Evolutionary conservation across 1,140 invertebrate genomes (phyloP).

Genomic region (Sarcophaga peregrina): DNA sequence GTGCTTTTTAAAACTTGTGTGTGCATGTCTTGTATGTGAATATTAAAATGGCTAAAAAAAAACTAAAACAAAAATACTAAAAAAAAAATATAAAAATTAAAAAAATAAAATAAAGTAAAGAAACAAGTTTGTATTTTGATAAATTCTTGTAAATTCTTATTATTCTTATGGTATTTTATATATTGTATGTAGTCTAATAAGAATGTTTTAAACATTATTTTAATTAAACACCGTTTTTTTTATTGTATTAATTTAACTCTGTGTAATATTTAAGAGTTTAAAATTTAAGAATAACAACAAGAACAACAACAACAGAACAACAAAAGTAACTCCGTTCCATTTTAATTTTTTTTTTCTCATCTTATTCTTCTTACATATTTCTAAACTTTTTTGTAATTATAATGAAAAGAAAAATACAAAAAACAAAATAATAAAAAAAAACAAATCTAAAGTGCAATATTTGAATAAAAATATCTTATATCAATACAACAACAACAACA

Average conservation of each 20-base stretch:
- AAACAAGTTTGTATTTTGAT: constrained; percentile 20
- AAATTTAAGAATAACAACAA: not conserved
- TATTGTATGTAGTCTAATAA: not conserved
- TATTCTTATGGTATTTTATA: constrained; percentile 20
- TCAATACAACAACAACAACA: not conserved
- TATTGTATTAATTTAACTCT: constrained; percentile 19
- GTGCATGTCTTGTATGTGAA: constrained; percentile 21
- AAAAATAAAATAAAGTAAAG: not conserved
- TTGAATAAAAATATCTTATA: constrained; percentile 32
- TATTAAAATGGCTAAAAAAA: constrained; percentile 4
- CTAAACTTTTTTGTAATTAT: constrained; percentile 16
- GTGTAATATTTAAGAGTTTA: constrained; percentile 23
- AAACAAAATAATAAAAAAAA: not conserved
- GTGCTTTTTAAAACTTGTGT: constrained; percentile 20
- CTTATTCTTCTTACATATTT: constrained; percentile 23
- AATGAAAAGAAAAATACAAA: not conserved
- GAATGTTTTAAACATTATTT: constrained; percentile 25
- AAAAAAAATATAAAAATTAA: not conserved
- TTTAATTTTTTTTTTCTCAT: not conserved
- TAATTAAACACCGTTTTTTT: not conserved
- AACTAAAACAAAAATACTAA: not conserved
- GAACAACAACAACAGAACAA: constrained; percentile 23
- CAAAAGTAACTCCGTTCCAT: constrained; percentile 18
- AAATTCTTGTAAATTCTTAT: constrained; percentile 25
- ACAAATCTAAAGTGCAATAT: constrained; percentile 38